A percentile compares a stretch with the other conserved stretches of the same genome.
These are phyloP conservation scores for Loris lydekkerianus DNA, from an alignment of 2,797 vertebrate species.

Conservation along the genomic window DNA sequence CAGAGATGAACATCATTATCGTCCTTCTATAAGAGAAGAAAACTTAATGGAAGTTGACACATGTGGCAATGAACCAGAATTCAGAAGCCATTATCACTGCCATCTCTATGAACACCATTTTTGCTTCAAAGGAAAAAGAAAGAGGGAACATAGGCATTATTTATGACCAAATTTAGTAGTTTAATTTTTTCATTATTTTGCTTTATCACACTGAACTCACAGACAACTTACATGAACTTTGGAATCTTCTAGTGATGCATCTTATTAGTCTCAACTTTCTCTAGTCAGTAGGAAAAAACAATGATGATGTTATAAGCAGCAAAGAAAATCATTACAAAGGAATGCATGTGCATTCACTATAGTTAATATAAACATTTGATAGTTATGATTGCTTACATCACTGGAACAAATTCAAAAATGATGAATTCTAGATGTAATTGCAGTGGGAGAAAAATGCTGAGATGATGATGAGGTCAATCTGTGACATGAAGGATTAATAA, in stretches of 20 bases:
- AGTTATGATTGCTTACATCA: background rate
- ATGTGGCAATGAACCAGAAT: background rate
- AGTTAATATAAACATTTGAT: constrained; percentile 6
- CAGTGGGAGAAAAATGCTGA: constrained; percentile 51
- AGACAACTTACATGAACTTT: background rate
- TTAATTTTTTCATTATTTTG: constrained; percentile 17
- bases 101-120: background rate
- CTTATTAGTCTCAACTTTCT: constrained; percentile 1
- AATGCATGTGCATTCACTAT: background rate
- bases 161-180: background rate
- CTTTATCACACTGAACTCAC: background rate
- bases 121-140: background rate
- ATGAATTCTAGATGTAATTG: constrained; percentile 39
- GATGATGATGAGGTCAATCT: constrained; percentile 43
- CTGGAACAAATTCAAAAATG: constrained; percentile 18
- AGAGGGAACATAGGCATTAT: background rate
- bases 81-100: background rate
- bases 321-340: background rate
- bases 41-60: constrained; percentile 40
- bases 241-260: background rate
- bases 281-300: background rate
- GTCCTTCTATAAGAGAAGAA: background rate
- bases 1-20: constrained; percentile 3
- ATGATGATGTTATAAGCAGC: background rate
- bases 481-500: constrained; percentile 33